Conservation (phyloP, 2,113 vertebrate species). For the Halcyon malimbica region DNA sequence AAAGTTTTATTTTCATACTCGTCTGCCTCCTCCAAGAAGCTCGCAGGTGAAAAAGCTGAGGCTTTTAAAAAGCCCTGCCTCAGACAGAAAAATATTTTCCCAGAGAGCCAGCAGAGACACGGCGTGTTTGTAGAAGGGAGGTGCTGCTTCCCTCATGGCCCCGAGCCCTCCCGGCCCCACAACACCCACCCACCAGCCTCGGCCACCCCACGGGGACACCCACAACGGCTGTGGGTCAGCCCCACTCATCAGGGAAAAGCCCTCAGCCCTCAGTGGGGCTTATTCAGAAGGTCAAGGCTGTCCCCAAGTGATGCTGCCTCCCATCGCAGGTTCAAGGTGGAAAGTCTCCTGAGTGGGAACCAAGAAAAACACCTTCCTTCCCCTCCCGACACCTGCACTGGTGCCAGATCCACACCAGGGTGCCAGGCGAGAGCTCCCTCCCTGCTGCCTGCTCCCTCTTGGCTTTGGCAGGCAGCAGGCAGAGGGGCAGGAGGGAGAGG, state of each 20-base stretch:
- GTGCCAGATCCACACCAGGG: background rate
- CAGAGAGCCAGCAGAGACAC: background rate
- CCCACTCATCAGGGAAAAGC: rapidly evolving
- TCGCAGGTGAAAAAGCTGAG: background rate
- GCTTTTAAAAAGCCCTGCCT: background rate
- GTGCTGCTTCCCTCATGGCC: background rate
- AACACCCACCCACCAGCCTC: background rate
- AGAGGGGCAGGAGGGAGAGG: background rate
- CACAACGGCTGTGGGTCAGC: rapidly evolving
- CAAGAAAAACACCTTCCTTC: background rate
- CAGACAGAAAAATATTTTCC: constrained; percentile 9
- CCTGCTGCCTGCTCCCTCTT: background rate
- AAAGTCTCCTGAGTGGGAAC: background rate
- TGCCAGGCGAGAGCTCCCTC: background rate
- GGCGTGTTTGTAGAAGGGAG: background rate
- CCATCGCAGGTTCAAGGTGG: rapidly evolving
- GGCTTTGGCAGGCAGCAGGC: background rate
- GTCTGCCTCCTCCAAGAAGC: background rate
- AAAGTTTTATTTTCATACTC: background rate
- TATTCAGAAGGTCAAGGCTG: background rate
- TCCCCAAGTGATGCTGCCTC: rapidly evolving
- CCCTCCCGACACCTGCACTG: background rate
- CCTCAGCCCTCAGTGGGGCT: rapidly evolving
- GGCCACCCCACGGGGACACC: rapidly evolving
- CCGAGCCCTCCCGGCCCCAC: rapidly evolving